Percentiles rank a stretch among this genome's conserved stretches.
Evolutionary conservation across 2,797 vertebrate genomes (phyloP).

Genomic region (Siniperca undulata): DNA sequence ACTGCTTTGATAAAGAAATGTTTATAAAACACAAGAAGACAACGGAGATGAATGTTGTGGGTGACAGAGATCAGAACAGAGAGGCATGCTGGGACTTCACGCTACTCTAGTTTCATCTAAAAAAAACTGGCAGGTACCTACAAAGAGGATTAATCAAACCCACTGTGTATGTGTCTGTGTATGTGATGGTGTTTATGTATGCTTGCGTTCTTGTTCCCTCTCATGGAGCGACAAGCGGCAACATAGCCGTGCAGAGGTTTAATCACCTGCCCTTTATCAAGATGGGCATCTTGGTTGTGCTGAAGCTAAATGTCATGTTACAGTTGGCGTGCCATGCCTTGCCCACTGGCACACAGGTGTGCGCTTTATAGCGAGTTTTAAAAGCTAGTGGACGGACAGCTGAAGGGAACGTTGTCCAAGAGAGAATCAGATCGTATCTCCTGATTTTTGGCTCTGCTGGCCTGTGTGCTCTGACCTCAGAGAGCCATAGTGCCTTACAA

Average conservation of each 20-base stretch:
- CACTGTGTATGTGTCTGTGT: conserved; percentile 29
- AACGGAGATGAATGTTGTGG: conserved; percentile 52
- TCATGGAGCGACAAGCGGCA: conserved; percentile 43
- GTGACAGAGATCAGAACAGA: conserved; percentile 62
- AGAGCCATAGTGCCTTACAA: conserved; percentile 26
- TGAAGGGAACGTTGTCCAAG: conserved; percentile 39
- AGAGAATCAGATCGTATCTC: conserved; percentile 59
- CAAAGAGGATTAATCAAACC: conserved; percentile 60
- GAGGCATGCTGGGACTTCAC: conserved; percentile 59
- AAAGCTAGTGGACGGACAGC: conserved; percentile 28
- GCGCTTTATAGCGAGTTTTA: conserved; percentile 28
- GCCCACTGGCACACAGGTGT: conserved; percentile 67
- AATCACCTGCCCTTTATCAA: conserved; percentile 68
- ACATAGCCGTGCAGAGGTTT: conserved; percentile 40
- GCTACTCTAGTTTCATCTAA: conserved; percentile 47
- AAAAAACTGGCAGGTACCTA: conserved; percentile 27
- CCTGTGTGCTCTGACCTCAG: conserved; percentile 35
- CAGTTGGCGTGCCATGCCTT: conserved; percentile 52
- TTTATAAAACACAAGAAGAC: conserved; percentile 68
- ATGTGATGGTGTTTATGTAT: conserved; percentile 25
- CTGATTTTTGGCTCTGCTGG: conserved; percentile 22
- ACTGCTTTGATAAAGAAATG: conserved; percentile 64
- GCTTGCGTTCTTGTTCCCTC: conserved; percentile 48
- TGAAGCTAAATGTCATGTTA: conserved; percentile 43
- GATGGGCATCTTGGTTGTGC: conserved; percentile 42